Evolutionary conservation across 2,797 vertebrate genomes (phyloP).

Genomic region (Molossus alvarezi): DNA sequence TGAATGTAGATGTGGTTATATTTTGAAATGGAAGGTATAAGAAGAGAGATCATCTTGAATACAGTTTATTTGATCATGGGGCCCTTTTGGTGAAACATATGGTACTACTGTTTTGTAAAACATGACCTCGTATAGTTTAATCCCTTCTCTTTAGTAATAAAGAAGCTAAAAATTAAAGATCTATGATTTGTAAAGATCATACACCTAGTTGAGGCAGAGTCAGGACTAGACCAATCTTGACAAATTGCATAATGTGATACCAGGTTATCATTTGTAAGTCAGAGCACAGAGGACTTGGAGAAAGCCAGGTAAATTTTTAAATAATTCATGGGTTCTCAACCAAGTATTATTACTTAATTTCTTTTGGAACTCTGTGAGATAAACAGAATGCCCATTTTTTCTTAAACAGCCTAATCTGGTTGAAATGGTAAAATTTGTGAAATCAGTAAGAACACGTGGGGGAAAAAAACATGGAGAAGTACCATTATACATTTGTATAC

Average conservation of each 20-base stretch:
- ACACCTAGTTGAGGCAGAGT: neutral
- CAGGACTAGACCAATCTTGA: neutral
- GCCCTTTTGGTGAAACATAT: neutral
- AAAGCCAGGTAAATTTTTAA: conserved; percentile 64
- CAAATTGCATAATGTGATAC: conserved; percentile 22
- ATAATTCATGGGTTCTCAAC: conserved; percentile 16
- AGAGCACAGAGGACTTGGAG: conserved; percentile 17
- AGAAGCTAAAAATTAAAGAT: conserved; percentile 11
- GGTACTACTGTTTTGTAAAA: conserved; percentile 1
- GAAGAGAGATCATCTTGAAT: conserved; percentile 37
- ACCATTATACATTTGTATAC: conserved; percentile 39
- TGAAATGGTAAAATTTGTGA: conserved; percentile 48
- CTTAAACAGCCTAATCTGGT: conserved; percentile 21
- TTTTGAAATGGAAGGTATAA: conserved; percentile 19
- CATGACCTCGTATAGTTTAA: neutral
- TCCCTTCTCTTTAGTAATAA: conserved; percentile 48
- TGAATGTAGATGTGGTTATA: neutral
- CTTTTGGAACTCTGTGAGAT: conserved; percentile 32
- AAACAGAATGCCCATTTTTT: conserved; percentile 42
- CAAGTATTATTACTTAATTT: conserved; percentile 35
- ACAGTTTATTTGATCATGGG: neutral
- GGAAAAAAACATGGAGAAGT: neutral
- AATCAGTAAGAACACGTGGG: conserved; percentile 16
- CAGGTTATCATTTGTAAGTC: conserved; percentile 44
- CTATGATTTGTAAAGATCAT: neutral